Base-by-base conservation (phyloP, 2,888 invertebrate species). In the Chydorus sphaericus region DNA sequence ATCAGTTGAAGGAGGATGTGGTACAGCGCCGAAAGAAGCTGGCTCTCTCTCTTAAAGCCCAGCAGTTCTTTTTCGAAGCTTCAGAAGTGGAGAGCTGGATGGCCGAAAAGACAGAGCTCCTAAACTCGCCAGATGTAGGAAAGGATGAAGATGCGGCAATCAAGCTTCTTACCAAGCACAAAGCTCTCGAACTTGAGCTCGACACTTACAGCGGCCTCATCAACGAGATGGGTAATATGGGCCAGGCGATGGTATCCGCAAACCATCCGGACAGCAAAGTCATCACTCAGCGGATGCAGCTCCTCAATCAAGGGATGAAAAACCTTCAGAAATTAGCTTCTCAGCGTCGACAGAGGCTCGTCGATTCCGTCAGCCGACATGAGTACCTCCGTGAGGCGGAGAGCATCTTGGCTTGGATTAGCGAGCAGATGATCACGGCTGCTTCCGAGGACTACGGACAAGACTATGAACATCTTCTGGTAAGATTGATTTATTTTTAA, bases 41-140 rank as follows among this genome's bases (percentile, higher is more conserved):
- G 58, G 92, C 93, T 62, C 77, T 88, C 60, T 88, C 90, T 0
- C 73, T 93, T 56, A 83, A 83, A 66, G 86, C 90, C 10, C 94
- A 94, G 70, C 89, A 92, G 74, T 91, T 87, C 73, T 79, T 87
- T 71, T 88, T 87, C 66, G 91, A 92, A 68, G 87, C 89, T 11
- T 82, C 82, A 48, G 92, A 92, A 71, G 85, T 94, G 60, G 94
- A 94, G 71, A 82, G 85, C 28, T 94, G 93, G 93, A 75, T 94
- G 60, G 81, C 82, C 36, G 93, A 94, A 71, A 86, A 86, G 68
- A 83, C 82, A 49, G 84, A 86, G 59, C 80, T 85, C 30, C 71
- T 93, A 5, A 79, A 80, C 31, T 84, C 84, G n/a, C 82, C 81
- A 0, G 90, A 92, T 68, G 85, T 83, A 60, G 92, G 92, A n/a